phyloP scores from a whole-genome alignment of 2,113 vertebrate species.

The Petrocephalus zakoni region DNA sequence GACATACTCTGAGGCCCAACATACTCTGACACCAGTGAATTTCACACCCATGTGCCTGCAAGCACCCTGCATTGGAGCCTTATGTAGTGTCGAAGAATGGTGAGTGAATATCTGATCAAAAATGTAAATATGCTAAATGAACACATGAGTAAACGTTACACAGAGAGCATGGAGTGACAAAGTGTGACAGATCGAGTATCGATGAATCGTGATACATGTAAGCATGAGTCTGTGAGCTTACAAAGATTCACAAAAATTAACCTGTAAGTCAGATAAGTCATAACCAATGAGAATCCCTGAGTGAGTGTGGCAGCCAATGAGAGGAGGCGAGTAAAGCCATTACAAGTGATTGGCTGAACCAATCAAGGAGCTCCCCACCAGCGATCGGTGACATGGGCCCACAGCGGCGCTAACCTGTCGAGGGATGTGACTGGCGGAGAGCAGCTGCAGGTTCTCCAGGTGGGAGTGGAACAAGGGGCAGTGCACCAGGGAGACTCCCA shows the following conservation, averaged over 20 bases:
- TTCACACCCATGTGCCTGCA: conserved; percentile 1
- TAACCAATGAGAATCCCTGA: neutral
- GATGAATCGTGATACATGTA: neutral
- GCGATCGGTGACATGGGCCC: neutral
- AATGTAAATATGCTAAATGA: neutral
- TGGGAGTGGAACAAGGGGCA: conserved; percentile 81
- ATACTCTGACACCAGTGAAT: neutral
- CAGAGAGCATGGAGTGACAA: neutral
- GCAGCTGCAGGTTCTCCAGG: conserved; percentile 80
- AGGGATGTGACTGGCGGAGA: conserved; percentile 54
- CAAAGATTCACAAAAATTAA: neutral
- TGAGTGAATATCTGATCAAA: neutral
- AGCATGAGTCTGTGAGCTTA: neutral
- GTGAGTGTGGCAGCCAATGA: neutral
- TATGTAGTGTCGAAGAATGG: neutral
- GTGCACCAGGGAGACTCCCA: conserved; percentile 69
- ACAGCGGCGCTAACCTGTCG: conserved; percentile 54
- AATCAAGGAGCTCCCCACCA: neutral
- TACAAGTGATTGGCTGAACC: neutral
- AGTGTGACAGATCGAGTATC: neutral
- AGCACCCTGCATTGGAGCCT: neutral
- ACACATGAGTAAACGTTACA: neutral
- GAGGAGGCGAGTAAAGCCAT: neutral
- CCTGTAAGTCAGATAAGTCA: neutral
- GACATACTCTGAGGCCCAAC: neutral